Evolutionary conservation across 2,888 invertebrate genomes (phyloP).

Genomic region (Epistrophe grossulariae): DNA sequence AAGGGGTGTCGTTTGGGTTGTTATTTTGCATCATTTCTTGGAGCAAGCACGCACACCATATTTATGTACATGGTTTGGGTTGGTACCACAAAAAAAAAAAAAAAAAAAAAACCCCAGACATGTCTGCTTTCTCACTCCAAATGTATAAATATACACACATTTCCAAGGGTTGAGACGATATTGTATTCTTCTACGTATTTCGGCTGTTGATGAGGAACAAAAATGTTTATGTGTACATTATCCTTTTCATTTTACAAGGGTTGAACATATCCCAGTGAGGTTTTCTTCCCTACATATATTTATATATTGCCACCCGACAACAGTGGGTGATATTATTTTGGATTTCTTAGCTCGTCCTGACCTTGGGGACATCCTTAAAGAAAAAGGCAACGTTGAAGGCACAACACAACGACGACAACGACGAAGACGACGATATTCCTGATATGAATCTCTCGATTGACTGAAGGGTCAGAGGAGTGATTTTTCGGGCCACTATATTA

Average conservation of each 20-base stretch:
- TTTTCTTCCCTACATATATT: not conserved
- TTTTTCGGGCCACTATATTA: constrained; percentile 50
- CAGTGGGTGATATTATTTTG: constrained; percentile 41
- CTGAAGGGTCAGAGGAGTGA: constrained; percentile 67
- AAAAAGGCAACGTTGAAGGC: constrained; percentile 44
- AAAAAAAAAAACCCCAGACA: constrained; percentile 62
- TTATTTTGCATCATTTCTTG: constrained; percentile 51
- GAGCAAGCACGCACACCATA: constrained; percentile 69
- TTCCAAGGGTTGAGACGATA: constrained; percentile 42
- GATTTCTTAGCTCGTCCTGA: constrained; percentile 55
- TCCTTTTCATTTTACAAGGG: constrained; percentile 72
- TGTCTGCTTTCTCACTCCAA: constrained; percentile 56
- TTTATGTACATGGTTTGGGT: constrained; percentile 51
- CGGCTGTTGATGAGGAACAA: constrained; percentile 60
- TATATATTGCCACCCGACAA: not conserved
- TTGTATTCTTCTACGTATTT: constrained; percentile 37
- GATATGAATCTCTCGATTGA: constrained; percentile 72
- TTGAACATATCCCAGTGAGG: constrained; percentile 61
- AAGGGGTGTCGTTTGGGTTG: constrained; percentile 67
- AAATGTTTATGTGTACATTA: constrained; percentile 75
- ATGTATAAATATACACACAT: not conserved
- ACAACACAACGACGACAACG: not conserved
- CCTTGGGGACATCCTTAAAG: constrained; percentile 70
- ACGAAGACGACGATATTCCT: constrained; percentile 27
- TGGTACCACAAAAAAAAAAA: not conserved